These are phyloP conservation scores for Prunella himalayana DNA, from an alignment of 2,113 vertebrate genomes.

Conservation along the genomic window DNA sequence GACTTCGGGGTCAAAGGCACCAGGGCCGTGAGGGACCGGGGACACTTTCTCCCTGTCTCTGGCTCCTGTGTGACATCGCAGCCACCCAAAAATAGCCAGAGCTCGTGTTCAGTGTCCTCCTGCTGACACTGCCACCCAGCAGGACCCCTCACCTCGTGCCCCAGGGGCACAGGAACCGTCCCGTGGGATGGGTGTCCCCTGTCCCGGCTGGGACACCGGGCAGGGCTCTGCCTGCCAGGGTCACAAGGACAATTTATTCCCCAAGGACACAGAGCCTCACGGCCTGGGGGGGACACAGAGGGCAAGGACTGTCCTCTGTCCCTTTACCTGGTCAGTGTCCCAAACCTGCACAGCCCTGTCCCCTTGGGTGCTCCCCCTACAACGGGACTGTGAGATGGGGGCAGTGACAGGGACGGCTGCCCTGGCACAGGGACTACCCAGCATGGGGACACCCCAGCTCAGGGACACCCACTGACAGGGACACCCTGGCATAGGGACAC, in stretches of 20 bases:
- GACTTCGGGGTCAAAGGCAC: not conserved
- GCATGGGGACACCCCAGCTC: accelerated
- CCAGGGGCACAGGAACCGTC: not conserved
- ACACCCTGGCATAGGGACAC: too few species aligned
- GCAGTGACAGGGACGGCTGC: not conserved
- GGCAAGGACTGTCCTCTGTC: not conserved
- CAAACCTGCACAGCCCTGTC: not conserved
- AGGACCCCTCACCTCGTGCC: not conserved
- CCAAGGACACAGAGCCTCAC: accelerated
- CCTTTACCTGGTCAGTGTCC: not conserved
- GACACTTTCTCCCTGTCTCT: not conserved
- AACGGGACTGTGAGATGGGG: not conserved
- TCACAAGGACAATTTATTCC: not conserved
- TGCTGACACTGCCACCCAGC: not conserved
- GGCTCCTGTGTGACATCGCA: not conserved
- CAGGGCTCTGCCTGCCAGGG: accelerated
- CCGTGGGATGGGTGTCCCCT: accelerated
- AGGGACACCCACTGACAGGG: too few species aligned
- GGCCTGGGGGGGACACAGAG: not conserved
- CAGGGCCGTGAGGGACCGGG: accelerated
- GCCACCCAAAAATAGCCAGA: conserved; percentile 19
- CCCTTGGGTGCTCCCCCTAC: not conserved
- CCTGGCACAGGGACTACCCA: not conserved
- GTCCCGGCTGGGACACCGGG: accelerated
- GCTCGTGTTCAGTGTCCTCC: not conserved